Evolutionary conservation across 2,888 invertebrate species (phyloP).

Genomic region (Argyresthia albistria): DNA sequence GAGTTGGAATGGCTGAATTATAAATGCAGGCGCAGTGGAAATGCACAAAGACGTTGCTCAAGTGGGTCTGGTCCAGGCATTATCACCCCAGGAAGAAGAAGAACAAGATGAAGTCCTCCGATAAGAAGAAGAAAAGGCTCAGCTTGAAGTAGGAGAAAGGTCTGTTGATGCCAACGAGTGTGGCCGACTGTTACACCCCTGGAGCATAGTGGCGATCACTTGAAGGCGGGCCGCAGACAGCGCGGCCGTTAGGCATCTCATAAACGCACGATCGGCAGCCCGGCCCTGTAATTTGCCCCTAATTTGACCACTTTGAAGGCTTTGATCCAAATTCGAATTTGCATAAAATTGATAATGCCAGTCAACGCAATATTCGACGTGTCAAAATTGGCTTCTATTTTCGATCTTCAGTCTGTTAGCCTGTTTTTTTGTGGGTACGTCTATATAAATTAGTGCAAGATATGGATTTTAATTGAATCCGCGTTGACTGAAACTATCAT

Average conservation of each 20-base stretch:
- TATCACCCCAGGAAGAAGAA: too few species aligned
- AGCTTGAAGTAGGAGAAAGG: not conserved
- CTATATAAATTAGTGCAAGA: too few species aligned
- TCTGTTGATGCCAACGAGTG: not conserved
- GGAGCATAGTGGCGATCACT: not conserved
- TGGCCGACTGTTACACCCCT: not conserved
- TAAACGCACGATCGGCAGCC: conserved; percentile 48
- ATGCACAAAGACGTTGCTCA: too few species aligned
- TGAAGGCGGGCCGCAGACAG: conserved; percentile 10
- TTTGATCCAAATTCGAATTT: conserved; percentile 59
- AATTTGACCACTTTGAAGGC: conserved; percentile 52
- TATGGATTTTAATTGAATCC: too few species aligned
- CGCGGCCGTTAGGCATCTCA: conserved; percentile 18
- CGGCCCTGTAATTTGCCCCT: conserved; percentile 59
- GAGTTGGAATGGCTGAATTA: too few species aligned
- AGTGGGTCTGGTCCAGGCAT: too few species aligned
- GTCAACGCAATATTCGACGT: conserved; percentile 50
- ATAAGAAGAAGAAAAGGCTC: too few species aligned
- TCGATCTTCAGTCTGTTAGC: too few species aligned
- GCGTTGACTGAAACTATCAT: too few species aligned
- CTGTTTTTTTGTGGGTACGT: too few species aligned
- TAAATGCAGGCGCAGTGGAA: too few species aligned
- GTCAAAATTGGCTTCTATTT: conserved; percentile 38
- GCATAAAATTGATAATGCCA: conserved; percentile 65
- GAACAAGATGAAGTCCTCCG: too few species aligned